These are phyloP conservation scores for Etheostoma perlongum DNA, from an alignment of 2,797 vertebrate species.

Conservation along the genomic window DNA sequence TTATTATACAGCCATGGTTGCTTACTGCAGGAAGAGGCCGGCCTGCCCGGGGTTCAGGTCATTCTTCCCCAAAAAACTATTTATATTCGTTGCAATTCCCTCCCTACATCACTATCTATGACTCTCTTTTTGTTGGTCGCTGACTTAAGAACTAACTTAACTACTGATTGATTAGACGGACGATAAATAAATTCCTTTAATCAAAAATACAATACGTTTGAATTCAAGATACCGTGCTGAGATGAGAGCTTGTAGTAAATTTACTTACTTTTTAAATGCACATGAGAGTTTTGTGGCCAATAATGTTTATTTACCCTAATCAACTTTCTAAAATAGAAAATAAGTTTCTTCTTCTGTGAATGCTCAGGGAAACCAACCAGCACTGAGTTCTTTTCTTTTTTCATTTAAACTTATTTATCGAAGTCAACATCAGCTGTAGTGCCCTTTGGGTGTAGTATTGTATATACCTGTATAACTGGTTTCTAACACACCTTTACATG, in stretches of 20 bases:
- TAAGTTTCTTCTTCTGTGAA: not conserved
- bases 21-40: not conserved
- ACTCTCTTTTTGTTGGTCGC: not conserved
- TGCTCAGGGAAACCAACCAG: no score
- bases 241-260: not conserved
- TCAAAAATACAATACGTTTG: not conserved
- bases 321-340: no score
- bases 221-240: not conserved
- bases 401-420: no score
- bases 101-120: not conserved
- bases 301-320: not conserved
- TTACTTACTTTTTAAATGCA: not conserved
- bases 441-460: no score
- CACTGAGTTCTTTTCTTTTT: no score
- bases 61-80: no score
- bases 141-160: not conserved
- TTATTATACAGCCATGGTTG: no score
- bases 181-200: not conserved
- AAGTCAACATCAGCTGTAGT: no score
- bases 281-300: not conserved
- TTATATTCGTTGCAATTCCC: not conserved
- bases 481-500: no score
- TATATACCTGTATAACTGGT: no score
- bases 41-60: not conserved
- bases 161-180: not conserved